Conservation (phyloP, 1,140 invertebrate genomes). For the Propsilocerus akamusi region DNA sequence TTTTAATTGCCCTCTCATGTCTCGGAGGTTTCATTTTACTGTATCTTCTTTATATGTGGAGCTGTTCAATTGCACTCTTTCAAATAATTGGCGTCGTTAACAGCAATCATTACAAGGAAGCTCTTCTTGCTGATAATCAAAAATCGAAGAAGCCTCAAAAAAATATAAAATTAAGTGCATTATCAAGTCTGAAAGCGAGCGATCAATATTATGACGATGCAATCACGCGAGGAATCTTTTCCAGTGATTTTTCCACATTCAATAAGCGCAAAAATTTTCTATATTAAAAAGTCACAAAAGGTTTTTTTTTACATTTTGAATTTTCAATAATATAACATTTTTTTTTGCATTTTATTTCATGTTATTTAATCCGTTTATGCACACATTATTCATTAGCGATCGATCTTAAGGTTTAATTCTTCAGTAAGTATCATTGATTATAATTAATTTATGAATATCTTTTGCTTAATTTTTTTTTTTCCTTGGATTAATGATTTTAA, state of each 20-base stretch:
- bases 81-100: background rate
- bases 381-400: conserved; percentile 3
- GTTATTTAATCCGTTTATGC: conserved; percentile 2
- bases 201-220: too few relatives aligned
- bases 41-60: background rate
- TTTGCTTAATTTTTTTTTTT: too few relatives aligned
- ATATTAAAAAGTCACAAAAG: background rate
- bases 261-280: background rate
- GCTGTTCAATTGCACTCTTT: background rate
- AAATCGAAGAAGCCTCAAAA: background rate
- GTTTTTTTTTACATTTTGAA: background rate
- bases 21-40: background rate
- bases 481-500: too few relatives aligned
- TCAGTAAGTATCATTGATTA: background rate
- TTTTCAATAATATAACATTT: conserved; percentile 4
- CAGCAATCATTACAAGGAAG: background rate
- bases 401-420: background rate
- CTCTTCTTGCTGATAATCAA: background rate
- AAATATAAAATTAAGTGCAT: too few relatives aligned
- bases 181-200: too few relatives aligned
- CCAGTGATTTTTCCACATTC: background rate
- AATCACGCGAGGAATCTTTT: too few relatives aligned
- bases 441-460: too few relatives aligned
- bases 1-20: background rate
- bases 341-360: conserved; percentile 1